Base-by-base conservation (phyloP, 2,888 invertebrate species). In the Sminthurinus aureus region DNA sequence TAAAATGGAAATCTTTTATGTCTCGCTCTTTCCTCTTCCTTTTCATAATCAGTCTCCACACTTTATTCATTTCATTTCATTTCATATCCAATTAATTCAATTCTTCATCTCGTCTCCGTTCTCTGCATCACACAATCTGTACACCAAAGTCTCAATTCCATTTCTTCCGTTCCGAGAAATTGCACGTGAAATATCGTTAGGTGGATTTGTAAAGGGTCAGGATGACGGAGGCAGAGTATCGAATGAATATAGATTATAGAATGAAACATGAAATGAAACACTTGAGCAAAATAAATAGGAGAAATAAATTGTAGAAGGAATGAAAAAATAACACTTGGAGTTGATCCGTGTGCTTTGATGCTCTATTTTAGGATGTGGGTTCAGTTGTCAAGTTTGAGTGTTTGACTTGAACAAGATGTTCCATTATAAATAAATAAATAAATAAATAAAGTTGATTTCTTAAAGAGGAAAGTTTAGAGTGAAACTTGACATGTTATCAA, bases 21-120 rank as follows among this genome's bases (percentile, higher is more conserved):
- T n/a, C 6, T 22, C 6, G 20, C 26, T 73, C 73, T 15, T 4
- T 22, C 26, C 26, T 74, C 26, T 74, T n/a, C 12, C 13, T 9
- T 24, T 12, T 24, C 22, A 71, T 71, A 24, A 22, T 26, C 13
- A 24, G 24, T 71, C 71, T 71, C 71, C 6, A 22, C 38, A 38
- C 38, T 4, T 9, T n/a, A 2, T 64, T 9, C 64, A 2, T 9
- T n/a, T 64, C 22, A n/a, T 20, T 20, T 67, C n/a, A 22, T 24
- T 6, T 6, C 1, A 38, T 38, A 38, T 38, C 38, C 73, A 81
- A 81, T 81, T 74, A 81, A 26, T 71, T 81, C 74, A 74, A 74
- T 74, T 74, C 73, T 74, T 81, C 81, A 81, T 81, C 74, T 52
- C 18, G 64, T 81, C 74, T 81, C n/a, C 66, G 58, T 79, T 64